Percentiles rank a stretch among this genome's conserved stretches.
Conservation (phyloP, 1,140 invertebrate genomes). For the Formica selysi region DNA sequence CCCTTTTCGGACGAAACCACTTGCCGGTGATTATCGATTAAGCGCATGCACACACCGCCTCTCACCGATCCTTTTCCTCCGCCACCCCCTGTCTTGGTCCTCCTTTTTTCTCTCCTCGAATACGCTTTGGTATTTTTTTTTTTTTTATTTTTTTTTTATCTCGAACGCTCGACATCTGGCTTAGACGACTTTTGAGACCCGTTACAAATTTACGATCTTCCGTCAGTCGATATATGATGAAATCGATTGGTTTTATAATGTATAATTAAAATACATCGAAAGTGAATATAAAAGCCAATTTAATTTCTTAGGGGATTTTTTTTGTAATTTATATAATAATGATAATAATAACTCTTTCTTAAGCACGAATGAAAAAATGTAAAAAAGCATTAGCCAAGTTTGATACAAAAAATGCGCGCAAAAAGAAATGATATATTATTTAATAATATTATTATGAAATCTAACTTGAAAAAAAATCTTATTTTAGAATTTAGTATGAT, state of each 20-base stretch:
- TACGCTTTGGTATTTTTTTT: constrained; percentile 29
- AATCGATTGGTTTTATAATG: constrained; percentile 44
- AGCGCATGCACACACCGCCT: constrained; percentile 74
- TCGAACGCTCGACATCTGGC: constrained; percentile 64
- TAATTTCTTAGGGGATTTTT: constrained; percentile 9
- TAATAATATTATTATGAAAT: not conserved
- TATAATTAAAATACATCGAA: constrained; percentile 8
- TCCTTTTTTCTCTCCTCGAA: constrained; percentile 33
- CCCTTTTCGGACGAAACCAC: constrained; percentile 78
- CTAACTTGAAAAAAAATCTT: constrained; percentile 15
- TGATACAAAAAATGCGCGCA: constrained; percentile 16
- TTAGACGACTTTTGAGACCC: constrained; percentile 38
- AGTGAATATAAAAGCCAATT: constrained; percentile 19
- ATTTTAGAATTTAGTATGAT: not conserved
- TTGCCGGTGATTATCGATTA: constrained; percentile 82
- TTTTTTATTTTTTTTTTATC: constrained; percentile 4
- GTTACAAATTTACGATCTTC: constrained; percentile 41
- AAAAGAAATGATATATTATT: not conserved
- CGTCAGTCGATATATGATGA: constrained; percentile 15
- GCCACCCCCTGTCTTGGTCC: constrained; percentile 41
- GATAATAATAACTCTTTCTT: constrained; percentile 9
- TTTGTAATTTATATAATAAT: not conserved
- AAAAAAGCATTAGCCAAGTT: constrained; percentile 31
- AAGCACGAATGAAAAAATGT: constrained; percentile 13
- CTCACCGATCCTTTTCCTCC: constrained; percentile 46